Percentiles rank a stretch among this genome's conserved stretches.
These are phyloP conservation scores for Etia nguti DNA, from an alignment of 2,113 vertebrate species.

Conservation along the genomic window DNA sequence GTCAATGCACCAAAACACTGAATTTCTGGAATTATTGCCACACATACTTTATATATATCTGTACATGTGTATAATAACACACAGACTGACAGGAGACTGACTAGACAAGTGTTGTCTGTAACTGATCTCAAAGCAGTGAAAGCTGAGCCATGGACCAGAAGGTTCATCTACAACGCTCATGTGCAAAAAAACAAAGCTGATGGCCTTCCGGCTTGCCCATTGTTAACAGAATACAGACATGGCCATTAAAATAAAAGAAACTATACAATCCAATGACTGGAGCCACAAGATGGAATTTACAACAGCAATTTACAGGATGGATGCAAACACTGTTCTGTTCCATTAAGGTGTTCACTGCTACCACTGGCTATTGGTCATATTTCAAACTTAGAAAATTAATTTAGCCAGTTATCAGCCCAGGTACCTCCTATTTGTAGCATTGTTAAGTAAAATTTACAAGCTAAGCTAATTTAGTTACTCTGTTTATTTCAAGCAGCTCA, in stretches of 20 bases:
- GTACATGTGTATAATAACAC: neutral
- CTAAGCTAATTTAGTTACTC: neutral
- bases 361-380: neutral
- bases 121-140: neutral
- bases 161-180: neutral
- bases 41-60: neutral
- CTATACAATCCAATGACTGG: neutral
- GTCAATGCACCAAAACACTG: neutral
- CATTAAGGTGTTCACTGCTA: neutral
- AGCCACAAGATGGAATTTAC: neutral
- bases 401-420: neutral
- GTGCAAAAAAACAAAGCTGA: neutral
- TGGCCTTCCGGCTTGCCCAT: neutral
- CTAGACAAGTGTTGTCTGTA: neutral
- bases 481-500: neutral
- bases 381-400: neutral
- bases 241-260: neutral
- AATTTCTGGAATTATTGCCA: neutral
- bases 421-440: neutral
- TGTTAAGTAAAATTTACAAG: neutral
- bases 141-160: neutral
- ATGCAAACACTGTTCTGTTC: neutral
- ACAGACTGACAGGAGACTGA: neutral
- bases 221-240: neutral
- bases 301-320: neutral